Evolutionary conservation across 2,888 invertebrate genomes (phyloP).

Genomic region (Synanthedon formicaeformis): DNA sequence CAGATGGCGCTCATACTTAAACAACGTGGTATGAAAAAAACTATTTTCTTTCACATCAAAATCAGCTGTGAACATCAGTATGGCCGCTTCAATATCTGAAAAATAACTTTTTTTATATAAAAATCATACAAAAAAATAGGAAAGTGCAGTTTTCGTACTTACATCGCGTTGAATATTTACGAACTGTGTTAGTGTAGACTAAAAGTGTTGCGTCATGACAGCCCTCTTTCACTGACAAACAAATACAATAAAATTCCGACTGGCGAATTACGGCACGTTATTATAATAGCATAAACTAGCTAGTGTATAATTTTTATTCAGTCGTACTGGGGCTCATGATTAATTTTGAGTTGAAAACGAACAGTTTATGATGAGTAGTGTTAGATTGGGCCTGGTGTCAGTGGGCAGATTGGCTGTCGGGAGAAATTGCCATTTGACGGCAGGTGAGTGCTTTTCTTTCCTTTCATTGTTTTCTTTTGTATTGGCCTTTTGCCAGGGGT

Average conservation of each 20-base stretch:
- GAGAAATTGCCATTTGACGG: slow-evolving; percentile 57
- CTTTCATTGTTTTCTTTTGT: slow-evolving; percentile 29
- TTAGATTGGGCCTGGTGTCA: slow-evolving; percentile 60
- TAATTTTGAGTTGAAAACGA: slow-evolving; percentile 37
- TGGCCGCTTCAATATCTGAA: slow-evolving; percentile 59
- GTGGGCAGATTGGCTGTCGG: slow-evolving; percentile 60
- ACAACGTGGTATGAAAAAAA: slow-evolving; percentile 59
- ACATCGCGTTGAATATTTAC: slow-evolving; percentile 39
- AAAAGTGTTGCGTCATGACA: slow-evolving; percentile 71
- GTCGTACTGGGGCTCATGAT: slow-evolving; percentile 47
- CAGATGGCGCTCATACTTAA: slow-evolving; percentile 27
- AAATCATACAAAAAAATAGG: slow-evolving; percentile 49
- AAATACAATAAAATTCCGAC: slow-evolving; percentile 64
- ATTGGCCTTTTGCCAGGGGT: slow-evolving; percentile 49
- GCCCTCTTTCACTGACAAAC: slow-evolving; percentile 65
- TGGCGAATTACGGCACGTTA: slow-evolving; percentile 27
- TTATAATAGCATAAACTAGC: slow-evolving; percentile 33
- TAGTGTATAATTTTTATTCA: slow-evolving; percentile 31
- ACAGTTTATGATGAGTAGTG: slow-evolving; percentile 59
- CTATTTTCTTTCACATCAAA: slow-evolving; percentile 63
- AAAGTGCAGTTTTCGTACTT: slow-evolving; percentile 58
- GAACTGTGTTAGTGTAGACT: slow-evolving; percentile 49
- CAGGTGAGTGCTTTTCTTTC: slow-evolving; percentile 44
- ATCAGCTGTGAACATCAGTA: slow-evolving; percentile 71
- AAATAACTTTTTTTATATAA: slow-evolving; percentile 57